Conservation (phyloP, 2,888 invertebrate genomes). For the Thelaira solivaga region DNA sequence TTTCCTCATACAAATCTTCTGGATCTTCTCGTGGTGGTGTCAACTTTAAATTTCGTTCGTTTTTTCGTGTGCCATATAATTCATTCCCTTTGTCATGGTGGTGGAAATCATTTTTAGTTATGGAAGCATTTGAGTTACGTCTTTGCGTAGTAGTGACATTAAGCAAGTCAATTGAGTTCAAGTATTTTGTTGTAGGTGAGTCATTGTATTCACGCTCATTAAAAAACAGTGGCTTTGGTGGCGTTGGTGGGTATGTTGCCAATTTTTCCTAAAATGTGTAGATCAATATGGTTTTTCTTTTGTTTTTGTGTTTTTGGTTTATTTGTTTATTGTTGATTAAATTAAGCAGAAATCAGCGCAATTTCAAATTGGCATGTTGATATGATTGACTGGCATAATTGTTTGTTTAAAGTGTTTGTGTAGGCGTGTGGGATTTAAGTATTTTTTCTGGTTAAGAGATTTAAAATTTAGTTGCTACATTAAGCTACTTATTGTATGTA, state of each 20-base stretch:
- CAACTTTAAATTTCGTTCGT: constrained; percentile 71
- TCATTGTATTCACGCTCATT: constrained; percentile 63
- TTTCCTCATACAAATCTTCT: constrained; percentile 65
- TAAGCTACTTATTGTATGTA: too few species aligned
- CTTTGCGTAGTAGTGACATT: constrained; percentile 70
- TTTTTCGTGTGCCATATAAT: constrained; percentile 71
- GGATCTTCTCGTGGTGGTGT: constrained; percentile 74
- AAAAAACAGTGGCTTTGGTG: constrained; percentile 63
- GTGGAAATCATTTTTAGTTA: constrained; percentile 74
- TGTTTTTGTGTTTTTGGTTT: constrained; percentile 53
- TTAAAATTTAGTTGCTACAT: too few species aligned
- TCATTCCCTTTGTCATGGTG: constrained; percentile 77
- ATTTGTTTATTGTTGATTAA: constrained; percentile 54
- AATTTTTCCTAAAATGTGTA: constrained; percentile 68
- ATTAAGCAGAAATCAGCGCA: constrained; percentile 35
- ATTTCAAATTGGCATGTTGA: constrained; percentile 4
- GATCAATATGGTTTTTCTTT: constrained; percentile 64
- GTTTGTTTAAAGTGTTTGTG: background rate
- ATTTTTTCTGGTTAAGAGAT: too few species aligned
- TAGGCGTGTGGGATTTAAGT: background rate
- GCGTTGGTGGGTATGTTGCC: constrained; percentile 67
- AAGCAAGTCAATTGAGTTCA: constrained; percentile 73
- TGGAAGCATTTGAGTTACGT: constrained; percentile 69
- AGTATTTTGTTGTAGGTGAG: constrained; percentile 72
- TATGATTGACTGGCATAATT: constrained; percentile 6